A percentile compares a stretch with the other conserved stretches of the same genome.
phyloP scores from a whole-genome alignment of 1,140 invertebrate genomes.

The Drosophila dunni region DNA sequence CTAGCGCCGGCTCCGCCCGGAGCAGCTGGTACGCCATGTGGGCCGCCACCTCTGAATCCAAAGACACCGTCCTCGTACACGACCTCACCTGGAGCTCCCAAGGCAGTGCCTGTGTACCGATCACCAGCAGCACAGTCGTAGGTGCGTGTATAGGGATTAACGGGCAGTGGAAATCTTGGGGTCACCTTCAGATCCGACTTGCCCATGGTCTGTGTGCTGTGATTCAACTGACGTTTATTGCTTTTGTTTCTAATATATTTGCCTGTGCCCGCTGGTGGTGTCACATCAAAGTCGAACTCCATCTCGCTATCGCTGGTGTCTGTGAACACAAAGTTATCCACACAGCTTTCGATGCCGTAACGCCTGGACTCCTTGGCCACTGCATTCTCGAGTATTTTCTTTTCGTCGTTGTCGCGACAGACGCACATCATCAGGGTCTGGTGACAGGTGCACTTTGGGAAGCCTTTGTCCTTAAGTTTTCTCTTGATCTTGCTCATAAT shows the following conservation, averaged over 20 bases:
- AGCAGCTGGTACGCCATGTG: slow-evolving; percentile 28
- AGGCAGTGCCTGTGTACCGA: slow-evolving; percentile 60
- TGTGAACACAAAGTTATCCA: slow-evolving; percentile 61
- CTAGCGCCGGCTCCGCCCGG: background rate
- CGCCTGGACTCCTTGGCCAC: slow-evolving; percentile 49
- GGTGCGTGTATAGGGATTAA: slow-evolving; percentile 32
- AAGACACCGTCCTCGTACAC: slow-evolving; percentile 65
- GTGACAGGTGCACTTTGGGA: slow-evolving; percentile 72
- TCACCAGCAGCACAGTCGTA: slow-evolving; percentile 63
- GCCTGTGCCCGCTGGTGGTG: slow-evolving; percentile 50
- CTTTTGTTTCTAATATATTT: background rate
- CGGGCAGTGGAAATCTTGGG: slow-evolving; percentile 24
- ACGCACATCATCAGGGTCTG: slow-evolving; percentile 64
- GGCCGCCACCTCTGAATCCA: slow-evolving; percentile 50
- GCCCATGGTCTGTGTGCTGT: slow-evolving; percentile 51
- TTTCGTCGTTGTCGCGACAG: slow-evolving; percentile 60
- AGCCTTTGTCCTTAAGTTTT: slow-evolving; percentile 62
- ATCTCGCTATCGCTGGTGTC: slow-evolving; percentile 77
- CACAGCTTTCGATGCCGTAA: slow-evolving; percentile 38
- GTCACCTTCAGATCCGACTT: slow-evolving; percentile 27
- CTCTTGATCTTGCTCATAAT: slow-evolving; percentile 54
- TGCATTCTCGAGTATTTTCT: slow-evolving; percentile 53
- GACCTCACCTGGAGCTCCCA: slow-evolving; percentile 37
- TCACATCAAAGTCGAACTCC: slow-evolving; percentile 71
- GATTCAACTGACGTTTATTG: slow-evolving; percentile 13